Conservation (phyloP, 2,113 vertebrate species). For the Sylvia atricapilla region DNA sequence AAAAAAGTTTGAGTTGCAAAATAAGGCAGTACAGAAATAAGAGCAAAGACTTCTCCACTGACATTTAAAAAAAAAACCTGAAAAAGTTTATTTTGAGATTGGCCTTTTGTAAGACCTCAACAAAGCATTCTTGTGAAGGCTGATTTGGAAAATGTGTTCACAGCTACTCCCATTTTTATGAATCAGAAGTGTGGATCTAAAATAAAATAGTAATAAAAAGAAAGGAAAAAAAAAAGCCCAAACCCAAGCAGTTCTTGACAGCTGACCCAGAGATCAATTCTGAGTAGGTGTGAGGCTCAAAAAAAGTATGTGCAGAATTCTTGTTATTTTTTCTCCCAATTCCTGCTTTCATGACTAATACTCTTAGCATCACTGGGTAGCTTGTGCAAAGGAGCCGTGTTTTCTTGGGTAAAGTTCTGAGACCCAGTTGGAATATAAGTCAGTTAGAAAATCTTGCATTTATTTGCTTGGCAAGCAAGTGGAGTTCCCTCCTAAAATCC, state of each 20-base stretch:
- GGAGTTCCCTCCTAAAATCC: not conserved
- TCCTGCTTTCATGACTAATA: not conserved
- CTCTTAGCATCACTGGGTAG: not conserved
- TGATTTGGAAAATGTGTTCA: conserved; percentile 6
- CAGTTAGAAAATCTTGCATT: not conserved
- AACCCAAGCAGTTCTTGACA: not conserved
- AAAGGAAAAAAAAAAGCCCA: not conserved
- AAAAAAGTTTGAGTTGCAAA: not conserved
- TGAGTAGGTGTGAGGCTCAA: conserved; percentile 28
- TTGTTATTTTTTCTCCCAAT: not conserved
- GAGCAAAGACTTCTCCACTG: not conserved
- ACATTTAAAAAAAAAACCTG: not conserved
- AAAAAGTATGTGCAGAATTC: not conserved
- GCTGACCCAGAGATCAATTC: not conserved
- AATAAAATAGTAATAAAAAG: conserved; percentile 1
- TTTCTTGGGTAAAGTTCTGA: not conserved
- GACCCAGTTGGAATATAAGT: not conserved
- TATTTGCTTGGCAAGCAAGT: not conserved
- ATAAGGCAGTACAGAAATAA: not conserved
- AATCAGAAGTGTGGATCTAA: conserved; percentile 12
- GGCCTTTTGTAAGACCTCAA: conserved; percentile 21
- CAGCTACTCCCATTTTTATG: not conserved
- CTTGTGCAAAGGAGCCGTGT: not conserved
- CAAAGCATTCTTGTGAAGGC: not conserved
- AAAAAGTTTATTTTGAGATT: conserved; percentile 30